Evolutionary conservation across 2,888 invertebrate genomes (phyloP), one percentile per base, ranked within the genome.

Genomic region (Acrobasis suavella): DNA sequence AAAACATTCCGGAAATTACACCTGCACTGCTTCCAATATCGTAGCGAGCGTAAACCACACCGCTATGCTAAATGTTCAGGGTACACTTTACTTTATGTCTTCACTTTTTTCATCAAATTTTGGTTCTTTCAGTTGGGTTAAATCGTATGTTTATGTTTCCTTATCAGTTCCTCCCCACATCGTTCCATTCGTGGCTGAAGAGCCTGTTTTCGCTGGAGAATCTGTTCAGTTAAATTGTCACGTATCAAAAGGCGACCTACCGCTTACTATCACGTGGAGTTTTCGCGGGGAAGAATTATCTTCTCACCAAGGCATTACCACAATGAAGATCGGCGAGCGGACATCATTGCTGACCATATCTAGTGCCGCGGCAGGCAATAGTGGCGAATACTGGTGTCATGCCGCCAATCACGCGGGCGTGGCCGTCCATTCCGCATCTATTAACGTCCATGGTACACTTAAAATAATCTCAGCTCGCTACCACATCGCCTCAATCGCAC

Each of bases 261-360:
- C 96, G 59, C 93, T 97, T 65, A 93, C 93, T 69, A 95, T 97
- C 64, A 93, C 93, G 60, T 97, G 97, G 97, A 94, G 93, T 76
- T 95, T 96, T 82, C 95, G 96, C 83, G 92, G 94, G 71, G 84
- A 91, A 82, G 93, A 92, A 67, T 83, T 92, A 62, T 91, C 93
- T 75, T 91, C 92, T 71, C 89, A 91, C 66, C 87, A 92, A 82
- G 93, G 94, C 80, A 91, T 94, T 70, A 86, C 92, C 62, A 92
- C 95, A 65, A 93, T 91, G 80, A 93, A 92, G 81, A 93, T 94
- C 77, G 94, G 94, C 69, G 93, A 93, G 76, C 92, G 94, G 82
- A 94, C 95, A 65, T 95, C 95, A 68, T 93, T 95, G 78, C 89
- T 94, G 82, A 95, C 93, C 81, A 95, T 96, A 82, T 92, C 94